phyloP scores from a whole-genome alignment of 1,140 invertebrate species.

The Reticulitermes speratus region DNA sequence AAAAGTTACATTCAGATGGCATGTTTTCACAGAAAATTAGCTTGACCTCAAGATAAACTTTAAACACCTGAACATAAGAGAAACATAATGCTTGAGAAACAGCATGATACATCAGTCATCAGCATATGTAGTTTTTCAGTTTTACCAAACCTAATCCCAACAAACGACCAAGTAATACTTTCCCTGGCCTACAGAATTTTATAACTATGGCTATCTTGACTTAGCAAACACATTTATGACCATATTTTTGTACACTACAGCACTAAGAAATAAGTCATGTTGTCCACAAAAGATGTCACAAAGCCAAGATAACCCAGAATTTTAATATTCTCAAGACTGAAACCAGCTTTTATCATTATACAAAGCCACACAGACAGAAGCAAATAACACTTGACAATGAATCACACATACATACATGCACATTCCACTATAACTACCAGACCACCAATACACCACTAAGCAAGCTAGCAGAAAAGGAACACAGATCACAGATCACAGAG shows the following conservation, averaged over 20 bases:
- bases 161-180: neutral
- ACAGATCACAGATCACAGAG: neutral
- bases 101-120: neutral
- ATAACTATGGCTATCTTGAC: neutral
- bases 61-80: too few species aligned
- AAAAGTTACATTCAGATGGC: too few species aligned
- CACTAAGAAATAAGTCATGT: neutral
- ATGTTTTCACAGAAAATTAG: too few species aligned
- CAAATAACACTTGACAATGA: neutral
- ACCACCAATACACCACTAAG: neutral
- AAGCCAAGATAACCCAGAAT: neutral
- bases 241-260: neutral
- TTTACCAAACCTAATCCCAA: neutral
- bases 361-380: constrained; percentile 6
- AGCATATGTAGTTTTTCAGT: neutral
- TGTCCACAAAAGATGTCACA: neutral
- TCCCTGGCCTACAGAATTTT: neutral
- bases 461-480: neutral
- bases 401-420: neutral
- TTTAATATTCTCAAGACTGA: neutral
- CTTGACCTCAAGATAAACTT: too few species aligned
- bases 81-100: neutral
- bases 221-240: neutral
- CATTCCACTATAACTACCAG: neutral
- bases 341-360: neutral